These are phyloP conservation scores for Petrocephalus microphthalmus DNA, from an alignment of 2,113 vertebrate genomes.

Conservation along the genomic window DNA sequence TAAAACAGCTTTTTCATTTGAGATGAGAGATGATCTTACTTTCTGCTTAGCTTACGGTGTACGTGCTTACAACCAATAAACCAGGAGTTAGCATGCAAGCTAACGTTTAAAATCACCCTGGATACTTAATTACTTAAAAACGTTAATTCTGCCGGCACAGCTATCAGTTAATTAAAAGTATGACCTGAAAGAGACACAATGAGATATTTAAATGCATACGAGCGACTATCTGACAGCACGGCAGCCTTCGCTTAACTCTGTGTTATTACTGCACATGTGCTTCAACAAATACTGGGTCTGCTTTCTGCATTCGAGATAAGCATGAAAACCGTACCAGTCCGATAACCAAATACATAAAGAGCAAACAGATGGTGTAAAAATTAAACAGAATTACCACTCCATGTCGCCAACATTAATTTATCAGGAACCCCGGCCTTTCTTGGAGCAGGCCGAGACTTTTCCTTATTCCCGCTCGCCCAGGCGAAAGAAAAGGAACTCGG, in stretches of 20 bases:
- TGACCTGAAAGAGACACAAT: background rate
- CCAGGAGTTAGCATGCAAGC: background rate
- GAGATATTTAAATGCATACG: background rate
- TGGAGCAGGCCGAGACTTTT: background rate
- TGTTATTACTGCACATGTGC: background rate
- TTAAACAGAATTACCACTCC: slow-evolving; percentile 17
- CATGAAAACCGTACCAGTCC: background rate
- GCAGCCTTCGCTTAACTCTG: background rate
- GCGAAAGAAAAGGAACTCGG: background rate
- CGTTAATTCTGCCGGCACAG: background rate
- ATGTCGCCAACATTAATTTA: slow-evolving; percentile 4
- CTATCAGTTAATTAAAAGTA: background rate
- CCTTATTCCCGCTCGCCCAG: slow-evolving; percentile 26
- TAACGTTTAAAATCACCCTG: background rate
- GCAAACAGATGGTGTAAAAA: background rate
- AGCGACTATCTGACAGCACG: background rate
- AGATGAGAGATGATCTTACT: too few species aligned
- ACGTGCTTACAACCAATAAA: background rate
- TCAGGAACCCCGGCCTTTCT: background rate
- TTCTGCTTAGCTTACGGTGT: background rate
- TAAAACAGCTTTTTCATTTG: too few species aligned
- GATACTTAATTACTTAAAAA: too few species aligned
- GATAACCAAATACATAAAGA: background rate
- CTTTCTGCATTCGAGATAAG: background rate
- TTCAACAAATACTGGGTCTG: background rate